Evolutionary conservation across 1,140 invertebrate genomes (phyloP).

Genomic region (Drosophila littoralis): DNA sequence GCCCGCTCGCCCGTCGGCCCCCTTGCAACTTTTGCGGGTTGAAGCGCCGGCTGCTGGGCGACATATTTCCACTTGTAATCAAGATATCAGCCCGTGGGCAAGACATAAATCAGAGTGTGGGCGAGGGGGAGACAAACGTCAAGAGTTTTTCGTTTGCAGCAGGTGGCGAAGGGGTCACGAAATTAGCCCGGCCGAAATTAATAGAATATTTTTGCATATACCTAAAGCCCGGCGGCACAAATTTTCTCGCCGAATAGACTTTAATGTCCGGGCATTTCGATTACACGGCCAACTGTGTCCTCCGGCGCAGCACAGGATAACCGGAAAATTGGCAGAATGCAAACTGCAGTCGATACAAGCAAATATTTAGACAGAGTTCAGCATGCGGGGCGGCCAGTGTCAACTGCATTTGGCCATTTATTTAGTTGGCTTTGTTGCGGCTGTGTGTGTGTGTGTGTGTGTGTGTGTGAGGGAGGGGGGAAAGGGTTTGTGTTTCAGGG

Average conservation of each 20-base stretch:
- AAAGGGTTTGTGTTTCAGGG: background rate
- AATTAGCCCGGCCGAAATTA: slow-evolving; percentile 73
- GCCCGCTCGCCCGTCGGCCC: background rate
- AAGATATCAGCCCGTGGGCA: slow-evolving; percentile 71
- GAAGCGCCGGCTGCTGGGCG: background rate
- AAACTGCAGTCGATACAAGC: slow-evolving; percentile 46
- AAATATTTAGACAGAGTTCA: slow-evolving; percentile 52
- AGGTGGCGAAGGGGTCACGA: slow-evolving; percentile 1
- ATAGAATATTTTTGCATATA: slow-evolving; percentile 59
- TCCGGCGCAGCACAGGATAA: background rate
- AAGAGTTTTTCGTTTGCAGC: background rate
- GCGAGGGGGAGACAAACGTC: background rate
- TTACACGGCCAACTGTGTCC: slow-evolving; percentile 1
- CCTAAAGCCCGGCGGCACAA: slow-evolving; percentile 25
- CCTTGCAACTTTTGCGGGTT: slow-evolving; percentile 27
- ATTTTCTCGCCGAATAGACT: slow-evolving; percentile 34
- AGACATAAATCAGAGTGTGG: slow-evolving; percentile 46
- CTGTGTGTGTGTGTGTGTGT: slow-evolving; percentile 15
- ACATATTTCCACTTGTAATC: slow-evolving; percentile 76
- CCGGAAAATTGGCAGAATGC: slow-evolving; percentile 35
- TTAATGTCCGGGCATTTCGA: slow-evolving; percentile 29
- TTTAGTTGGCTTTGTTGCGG: slow-evolving; percentile 48
- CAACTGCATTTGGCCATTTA: slow-evolving; percentile 58
- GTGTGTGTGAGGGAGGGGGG: too few species aligned
- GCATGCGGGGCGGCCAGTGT: slow-evolving; percentile 30